phyloP scores from a whole-genome alignment of 2,113 vertebrate genomes.

The Peromyscus californicus region DNA sequence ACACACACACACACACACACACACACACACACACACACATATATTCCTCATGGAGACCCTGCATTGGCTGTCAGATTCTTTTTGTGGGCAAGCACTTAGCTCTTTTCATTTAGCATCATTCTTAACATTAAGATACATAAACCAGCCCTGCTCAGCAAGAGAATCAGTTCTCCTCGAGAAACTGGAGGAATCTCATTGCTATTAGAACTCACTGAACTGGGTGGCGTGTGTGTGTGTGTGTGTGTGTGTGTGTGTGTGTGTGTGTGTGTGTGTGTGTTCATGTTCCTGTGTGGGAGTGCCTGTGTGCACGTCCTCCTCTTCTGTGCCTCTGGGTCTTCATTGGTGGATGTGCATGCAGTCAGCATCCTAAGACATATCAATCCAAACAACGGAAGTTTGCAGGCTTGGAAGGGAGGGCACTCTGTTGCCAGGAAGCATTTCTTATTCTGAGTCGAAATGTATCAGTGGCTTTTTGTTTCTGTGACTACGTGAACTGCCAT shows the following conservation, averaged over 20 bases:
- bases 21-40: too few relatives aligned
- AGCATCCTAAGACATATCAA: not conserved
- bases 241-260: too few relatives aligned
- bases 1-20: too few relatives aligned
- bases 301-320: not conserved
- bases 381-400: not conserved
- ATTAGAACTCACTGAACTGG: not conserved
- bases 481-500: not conserved
- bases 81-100: not conserved
- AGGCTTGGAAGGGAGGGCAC: not conserved
- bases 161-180: not conserved
- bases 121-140: not conserved
- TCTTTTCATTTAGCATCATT: conserved; percentile 6
- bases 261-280: not conserved
- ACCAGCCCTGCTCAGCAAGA: not conserved
- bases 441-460: not conserved
- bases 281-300: too few relatives aligned
- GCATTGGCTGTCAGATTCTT: not conserved
- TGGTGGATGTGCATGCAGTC: not conserved
- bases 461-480: not conserved
- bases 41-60: not conserved
- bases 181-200: not conserved
- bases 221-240: too few relatives aligned
- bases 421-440: not conserved
- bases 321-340: not conserved